Percentiles rank a stretch among this genome's conserved stretches.
Conservation (phyloP, 2,888 invertebrate genomes). For the Mesochorus sp. region DNA sequence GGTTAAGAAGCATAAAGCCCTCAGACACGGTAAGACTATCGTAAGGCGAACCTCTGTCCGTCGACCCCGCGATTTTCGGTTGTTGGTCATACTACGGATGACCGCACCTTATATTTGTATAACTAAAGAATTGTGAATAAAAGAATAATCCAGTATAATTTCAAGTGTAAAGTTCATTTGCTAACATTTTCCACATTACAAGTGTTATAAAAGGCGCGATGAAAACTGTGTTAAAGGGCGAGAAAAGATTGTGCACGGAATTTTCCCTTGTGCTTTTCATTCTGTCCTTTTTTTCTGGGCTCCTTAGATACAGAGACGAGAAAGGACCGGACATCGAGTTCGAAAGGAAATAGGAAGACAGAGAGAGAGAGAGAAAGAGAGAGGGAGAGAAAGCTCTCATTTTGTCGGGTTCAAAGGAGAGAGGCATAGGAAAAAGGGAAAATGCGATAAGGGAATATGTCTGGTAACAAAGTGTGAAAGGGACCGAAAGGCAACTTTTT, state of each 20-base stretch:
- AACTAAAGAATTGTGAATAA: neutral
- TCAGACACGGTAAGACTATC: no score
- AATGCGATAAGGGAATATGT: constrained; percentile 56
- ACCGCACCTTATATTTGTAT: no score
- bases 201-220: no score
- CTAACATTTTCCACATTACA: no score
- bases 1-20: no score
- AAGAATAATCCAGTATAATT: neutral
- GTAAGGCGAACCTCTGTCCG: no score
- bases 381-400: constrained; percentile 31
- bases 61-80: no score
- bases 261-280: neutral
- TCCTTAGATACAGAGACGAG: neutral
- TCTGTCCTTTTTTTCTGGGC: neutral
- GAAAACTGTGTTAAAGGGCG: no score
- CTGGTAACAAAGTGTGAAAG: neutral
- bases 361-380: constrained; percentile 4
- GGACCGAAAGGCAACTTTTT: neutral
- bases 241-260: neutral
- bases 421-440: constrained; percentile 15
- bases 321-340: neutral
- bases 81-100: no score
- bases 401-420: constrained; percentile 27
- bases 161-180: no score
- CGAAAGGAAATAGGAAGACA: constrained; percentile 2